Evolutionary conservation across 1,140 invertebrate genomes (phyloP), one percentile per base, ranked within the genome.

Genomic region (Asobara japonica): DNA sequence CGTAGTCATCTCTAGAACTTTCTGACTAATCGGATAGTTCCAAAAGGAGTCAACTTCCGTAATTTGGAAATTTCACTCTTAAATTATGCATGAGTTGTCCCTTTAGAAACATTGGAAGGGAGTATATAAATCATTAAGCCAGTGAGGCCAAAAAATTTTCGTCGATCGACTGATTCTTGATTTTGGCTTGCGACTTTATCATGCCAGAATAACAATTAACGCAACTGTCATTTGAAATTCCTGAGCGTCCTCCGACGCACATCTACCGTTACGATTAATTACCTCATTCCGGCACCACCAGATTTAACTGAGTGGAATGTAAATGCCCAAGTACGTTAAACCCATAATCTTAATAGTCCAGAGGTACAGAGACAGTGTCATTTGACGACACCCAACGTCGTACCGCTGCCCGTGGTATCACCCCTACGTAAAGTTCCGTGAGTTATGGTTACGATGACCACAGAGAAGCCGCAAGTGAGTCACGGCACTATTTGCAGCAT

Each of bases 191-290:
- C 38, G 31, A 65, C n/a, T 65, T 36, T 22, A 65, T 56, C 51
- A 27, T 56, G 18, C 18, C 51, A 18, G 51, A 65, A 36, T 65
- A 22, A 65, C 62, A 65, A 65, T 65, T 36, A 36, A n/a, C 62
- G 16, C 20, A 64, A 64, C 27, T 31, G 61, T 18, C 18, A 64
- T 64, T 64, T 18, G 33, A 10, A 27, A 64, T 64, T 64, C 61
- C 30, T 64, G 27, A 6, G 61, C 61, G 30, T 64, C 61, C 3
- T 18, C 56, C 61, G 7, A 31, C 5, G 41, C n/a, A 22, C 10
- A 38, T 38, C 36, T 22, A 30, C 61, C 61, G 61, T 64, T 64
- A 64, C 30, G 61, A 30, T 64, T 33, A 64, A 64, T 64, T 64
- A 27, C 61, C 61, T 29, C 51, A 56, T 56, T 56, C 18, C 45